Percentiles rank a stretch among this genome's conserved stretches.
Conservation (phyloP, 2,113 vertebrate species). For the Campylorhamphus procurvoides region DNA sequence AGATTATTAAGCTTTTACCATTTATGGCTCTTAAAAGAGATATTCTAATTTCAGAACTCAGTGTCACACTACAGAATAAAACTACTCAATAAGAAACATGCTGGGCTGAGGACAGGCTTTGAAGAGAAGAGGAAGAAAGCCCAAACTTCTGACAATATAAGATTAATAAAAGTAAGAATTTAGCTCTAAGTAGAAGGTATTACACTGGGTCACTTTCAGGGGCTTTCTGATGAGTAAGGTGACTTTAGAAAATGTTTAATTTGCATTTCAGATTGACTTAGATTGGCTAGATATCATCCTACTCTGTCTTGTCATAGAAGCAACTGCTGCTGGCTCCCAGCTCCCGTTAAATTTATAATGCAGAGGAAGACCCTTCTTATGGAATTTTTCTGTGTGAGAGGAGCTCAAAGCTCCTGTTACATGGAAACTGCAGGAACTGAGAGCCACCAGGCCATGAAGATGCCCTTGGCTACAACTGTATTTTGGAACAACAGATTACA, state of each 20-base stretch:
- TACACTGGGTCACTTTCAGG: background rate
- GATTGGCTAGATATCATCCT: background rate
- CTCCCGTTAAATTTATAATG: background rate
- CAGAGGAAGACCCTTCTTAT: background rate
- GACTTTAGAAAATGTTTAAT: background rate
- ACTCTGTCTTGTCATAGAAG: background rate
- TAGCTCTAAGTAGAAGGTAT: background rate
- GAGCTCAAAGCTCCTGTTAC: background rate
- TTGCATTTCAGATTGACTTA: background rate
- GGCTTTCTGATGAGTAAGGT: background rate
- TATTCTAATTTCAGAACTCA: background rate
- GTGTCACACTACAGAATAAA: background rate
- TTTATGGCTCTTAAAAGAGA: slow-evolving; percentile 27
- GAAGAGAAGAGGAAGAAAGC: background rate
- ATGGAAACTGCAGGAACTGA: background rate
- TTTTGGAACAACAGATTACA: background rate
- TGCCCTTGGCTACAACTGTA: background rate
- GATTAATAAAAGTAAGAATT: background rate
- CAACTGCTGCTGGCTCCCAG: background rate
- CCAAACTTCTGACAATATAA: background rate
- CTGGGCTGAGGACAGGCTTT: background rate
- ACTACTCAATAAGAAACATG: background rate
- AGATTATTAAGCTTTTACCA: slow-evolving; percentile 8
- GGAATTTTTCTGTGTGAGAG: background rate
- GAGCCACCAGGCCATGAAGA: background rate